Percentiles rank a stretch among this genome's conserved stretches.
Conservation (phyloP, 2,797 vertebrate genomes). For the Rhinophrynus dorsalis region DNA sequence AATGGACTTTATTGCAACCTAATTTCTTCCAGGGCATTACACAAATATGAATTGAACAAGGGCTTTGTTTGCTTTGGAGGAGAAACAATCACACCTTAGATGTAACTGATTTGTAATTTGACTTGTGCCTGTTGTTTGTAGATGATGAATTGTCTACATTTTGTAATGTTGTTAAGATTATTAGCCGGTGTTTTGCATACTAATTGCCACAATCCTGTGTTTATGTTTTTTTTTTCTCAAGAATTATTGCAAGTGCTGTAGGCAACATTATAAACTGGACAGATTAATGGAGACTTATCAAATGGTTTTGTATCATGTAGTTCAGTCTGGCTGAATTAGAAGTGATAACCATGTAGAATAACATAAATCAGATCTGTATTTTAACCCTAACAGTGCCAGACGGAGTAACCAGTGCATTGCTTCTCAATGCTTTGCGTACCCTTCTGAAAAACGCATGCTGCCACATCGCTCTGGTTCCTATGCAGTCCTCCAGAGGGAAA, state of each 20-base stretch:
- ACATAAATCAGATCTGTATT: too few species aligned
- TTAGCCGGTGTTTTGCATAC: conserved; percentile 48
- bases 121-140: conserved; percentile 54
- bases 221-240: neutral
- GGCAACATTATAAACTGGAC: conserved; percentile 7
- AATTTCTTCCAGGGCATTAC: conserved; percentile 81
- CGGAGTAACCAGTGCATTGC: too few species aligned
- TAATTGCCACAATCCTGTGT: neutral
- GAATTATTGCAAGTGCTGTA: neutral
- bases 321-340: neutral
- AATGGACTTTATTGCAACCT: conserved; percentile 86
- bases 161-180: conserved; percentile 48
- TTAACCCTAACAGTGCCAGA: too few species aligned
- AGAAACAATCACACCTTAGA: conserved; percentile 63
- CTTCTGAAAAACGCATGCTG: too few species aligned
- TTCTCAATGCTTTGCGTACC: too few species aligned
- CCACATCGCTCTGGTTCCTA: too few species aligned
- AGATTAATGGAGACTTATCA: neutral
- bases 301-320: neutral
- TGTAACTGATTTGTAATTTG: conserved; percentile 60
- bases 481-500: too few species aligned
- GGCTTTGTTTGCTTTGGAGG: conserved; percentile 59
- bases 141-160: conserved; percentile 54
- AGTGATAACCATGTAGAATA: neutral
- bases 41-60: conserved; percentile 77